phyloP scores from a whole-genome alignment of 2,113 vertebrate species.

The Arvicanthis niloticus region DNA sequence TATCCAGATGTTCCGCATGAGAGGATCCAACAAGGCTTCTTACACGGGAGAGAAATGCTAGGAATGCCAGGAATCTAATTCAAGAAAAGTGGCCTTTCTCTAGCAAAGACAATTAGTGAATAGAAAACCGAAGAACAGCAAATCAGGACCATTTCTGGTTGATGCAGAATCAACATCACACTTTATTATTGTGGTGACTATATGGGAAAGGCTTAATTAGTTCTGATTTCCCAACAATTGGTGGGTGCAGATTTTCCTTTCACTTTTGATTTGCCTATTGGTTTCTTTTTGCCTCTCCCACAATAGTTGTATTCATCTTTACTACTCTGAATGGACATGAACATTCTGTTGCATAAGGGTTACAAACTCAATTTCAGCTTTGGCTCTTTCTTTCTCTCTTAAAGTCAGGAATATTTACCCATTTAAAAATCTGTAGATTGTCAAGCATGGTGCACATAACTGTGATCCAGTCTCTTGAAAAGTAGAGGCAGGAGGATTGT shows the following conservation, averaged over 20 bases:
- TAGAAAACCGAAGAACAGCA: neutral
- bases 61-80: neutral
- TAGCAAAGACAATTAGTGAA: neutral
- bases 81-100: neutral
- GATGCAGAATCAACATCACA: neutral
- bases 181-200: slow-evolving; percentile 6
- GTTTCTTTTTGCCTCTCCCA: slow-evolving; percentile 26
- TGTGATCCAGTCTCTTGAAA: neutral
- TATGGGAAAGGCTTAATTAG: neutral
- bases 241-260: neutral
- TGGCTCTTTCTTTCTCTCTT: neutral
- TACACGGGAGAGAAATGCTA: neutral
- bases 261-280: neutral
- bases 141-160: slow-evolving; percentile 18
- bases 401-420: neutral
- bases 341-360: slow-evolving; percentile 2
- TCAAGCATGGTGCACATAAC: neutral
- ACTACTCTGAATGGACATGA: slow-evolving; percentile 24
- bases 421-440: neutral
- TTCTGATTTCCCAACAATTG: slow-evolving; percentile 48
- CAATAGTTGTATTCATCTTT: neutral
- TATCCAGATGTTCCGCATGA: neutral
- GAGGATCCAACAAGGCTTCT: neutral
- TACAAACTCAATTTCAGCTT: slow-evolving; percentile 35
- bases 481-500: neutral